These are phyloP conservation scores for Telenomus remus DNA, from an alignment of 1,140 invertebrate species.

Conservation along the genomic window DNA sequence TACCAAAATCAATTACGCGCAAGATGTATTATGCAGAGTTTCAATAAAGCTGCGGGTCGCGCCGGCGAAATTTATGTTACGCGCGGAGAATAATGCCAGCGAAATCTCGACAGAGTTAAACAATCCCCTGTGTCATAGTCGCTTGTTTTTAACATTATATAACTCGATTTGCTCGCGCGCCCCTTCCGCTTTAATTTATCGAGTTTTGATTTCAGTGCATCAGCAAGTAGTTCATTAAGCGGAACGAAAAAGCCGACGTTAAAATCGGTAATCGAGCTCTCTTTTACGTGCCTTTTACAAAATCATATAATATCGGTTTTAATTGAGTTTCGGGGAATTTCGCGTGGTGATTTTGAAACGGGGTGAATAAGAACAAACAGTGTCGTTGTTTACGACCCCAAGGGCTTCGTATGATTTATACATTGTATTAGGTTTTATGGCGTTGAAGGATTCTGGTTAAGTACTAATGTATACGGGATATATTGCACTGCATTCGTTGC, in stretches of 20 bases:
- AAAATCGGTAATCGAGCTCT: conserved; percentile 1
- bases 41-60: conserved; percentile 29
- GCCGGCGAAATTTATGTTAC: conserved; percentile 32
- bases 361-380: neutral
- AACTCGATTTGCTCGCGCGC: conserved; percentile 30
- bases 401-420: conserved; percentile 4
- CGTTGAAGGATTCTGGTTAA: conserved; percentile 7
- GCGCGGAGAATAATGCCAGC: conserved; percentile 22
- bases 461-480: conserved; percentile 4
- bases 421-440: conserved; percentile 6
- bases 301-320: conserved; percentile 11
- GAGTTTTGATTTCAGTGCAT: conserved; percentile 31
- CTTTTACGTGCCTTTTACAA: conserved; percentile 23
- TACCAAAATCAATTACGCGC: conserved; percentile 29
- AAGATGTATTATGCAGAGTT: conserved; percentile 42
- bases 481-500: conserved; percentile 4
- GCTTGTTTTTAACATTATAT: conserved; percentile 32
- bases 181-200: conserved; percentile 38
- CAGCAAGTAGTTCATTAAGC: conserved; percentile 22
- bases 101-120: conserved; percentile 45
- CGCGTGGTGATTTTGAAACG: neutral
- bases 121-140: conserved; percentile 35
- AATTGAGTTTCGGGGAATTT: conserved; percentile 36
- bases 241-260: neutral
- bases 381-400: neutral